Base-by-base conservation (phyloP, 2,797 vertebrate species). In the Vespertilio murinus region DNA sequence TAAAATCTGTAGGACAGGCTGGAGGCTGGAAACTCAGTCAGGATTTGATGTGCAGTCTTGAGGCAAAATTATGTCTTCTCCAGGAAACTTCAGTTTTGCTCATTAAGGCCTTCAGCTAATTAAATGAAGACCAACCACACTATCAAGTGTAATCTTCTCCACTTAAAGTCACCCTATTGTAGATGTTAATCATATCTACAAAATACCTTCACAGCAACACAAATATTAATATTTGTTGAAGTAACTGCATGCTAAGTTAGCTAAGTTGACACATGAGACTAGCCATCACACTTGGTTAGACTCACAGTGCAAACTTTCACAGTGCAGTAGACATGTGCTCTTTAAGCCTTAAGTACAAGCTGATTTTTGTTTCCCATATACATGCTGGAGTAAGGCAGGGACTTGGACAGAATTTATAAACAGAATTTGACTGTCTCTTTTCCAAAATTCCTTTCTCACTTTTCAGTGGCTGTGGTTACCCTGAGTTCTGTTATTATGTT, bases 401-500 rank as follows among this genome's bases (percentile, higher is more conserved):
- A 67, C 35, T 20, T 33, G 23, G 13, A 23, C 9, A 42, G 47
- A n/a, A 47, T 35, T 80, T 70, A 38, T 80, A 77, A 83, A 79
- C 65, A 93, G 11, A 67, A 28, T 79, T 84, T 74, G 30, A 6
- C 84, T 3, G 3, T 56, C 69, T 71, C 33, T 69, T 88, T 93
- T 70, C 61, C 6, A 0, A 20, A 33, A 90, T 71, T 86, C 28
- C 16, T 67, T 93, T 65, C 38, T 88, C 78, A 25, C 3, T 79
- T 74, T 86, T 74, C 78, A 79, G 64, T 42, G 52, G 18, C 33
- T 80, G 12, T 54, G 42, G 30, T 86, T 71, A 25, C 35, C 42
- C 23, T 79, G 78, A 82, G 85, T 74, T 77, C 70, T 85, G 47
- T 42, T 70, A 56, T 45, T 67, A 94, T 85, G 65, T 30, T 90